Base-by-base conservation (phyloP, 2,888 invertebrate genomes). In the Tetragnatha montana region DNA sequence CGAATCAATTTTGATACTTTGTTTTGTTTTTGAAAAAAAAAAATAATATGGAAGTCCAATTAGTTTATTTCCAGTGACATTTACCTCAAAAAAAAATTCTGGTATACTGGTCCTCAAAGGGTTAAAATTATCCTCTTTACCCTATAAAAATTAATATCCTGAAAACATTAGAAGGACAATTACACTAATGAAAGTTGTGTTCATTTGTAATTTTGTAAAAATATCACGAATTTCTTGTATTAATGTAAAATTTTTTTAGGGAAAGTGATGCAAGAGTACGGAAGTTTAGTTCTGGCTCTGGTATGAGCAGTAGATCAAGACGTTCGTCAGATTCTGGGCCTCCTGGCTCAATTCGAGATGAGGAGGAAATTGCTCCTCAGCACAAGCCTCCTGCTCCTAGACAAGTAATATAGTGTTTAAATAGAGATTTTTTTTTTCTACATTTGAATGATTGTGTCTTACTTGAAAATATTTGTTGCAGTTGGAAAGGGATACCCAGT, bases 271-370 rank as follows among this genome's bases (percentile, higher is more conserved):
- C 70, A 6, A 60, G 87, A 70, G 78, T 79, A 4, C 60, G 89
- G 8, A 90, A 87, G 69, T 90, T 87, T 35, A 90, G 89, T n/a
- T 79, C 89, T 51, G 82, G 89, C 19, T 90, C 89, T 19, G 89
- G 79, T n/a, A 82, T 90, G 10, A 90, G 89, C 49, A 90, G 82
- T 49, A 82, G 89, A 60, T 90, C 89, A 21, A 86, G 89, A 12
- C 86, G 89, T 22, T 90, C 89, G 8, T 90, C 89, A 22, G 89
- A 90, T 74, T 90, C 89, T 49, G 89, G 89, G 19, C 88, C 88
- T 47, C 87, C 87, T 8, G 51, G 82, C 1, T 89, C 89, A 6
- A 70, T 70, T n/a, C 70, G 69, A 68, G 80, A 88, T 69, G 89
- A 89, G 0, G 89, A 90, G 14, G 85, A 86, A 19, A n/a, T 73